Base-by-base conservation (phyloP, 2,113 vertebrate genomes). In the Leucopsar rothschildi region DNA sequence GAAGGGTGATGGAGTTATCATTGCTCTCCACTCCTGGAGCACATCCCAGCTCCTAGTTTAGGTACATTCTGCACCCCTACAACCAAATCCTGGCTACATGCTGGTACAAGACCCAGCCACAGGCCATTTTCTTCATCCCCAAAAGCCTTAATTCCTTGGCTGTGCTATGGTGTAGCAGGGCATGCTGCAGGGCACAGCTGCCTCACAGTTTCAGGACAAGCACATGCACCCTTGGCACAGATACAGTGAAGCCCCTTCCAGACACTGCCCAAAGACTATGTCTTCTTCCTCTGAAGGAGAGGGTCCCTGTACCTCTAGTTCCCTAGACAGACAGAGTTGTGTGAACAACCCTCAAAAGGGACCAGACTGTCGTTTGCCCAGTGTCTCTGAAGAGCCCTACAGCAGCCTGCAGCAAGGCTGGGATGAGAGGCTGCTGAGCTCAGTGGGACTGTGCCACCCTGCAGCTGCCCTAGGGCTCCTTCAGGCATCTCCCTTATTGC, bases 401-500 rank as follows among this genome's bases (percentile, higher is more conserved):
- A 68, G 57, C 70, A 89, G 49, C 66, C n/a, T 77, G 33, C 37
- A 82, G 2, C 29, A 12, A 57, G 49, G 40, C 14, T 76, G 73
- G 57, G 42, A 16, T 2, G 5, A 70, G 39, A 37, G 25, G 57
- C 28, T 86, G 33, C 65, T 65, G 73, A 85, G 45, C 53, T 87
- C 18, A 1, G 44, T 28, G 25, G 20, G 45, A 33, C 50, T 49
- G 37, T 87, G 73, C 68, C 82, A 52, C 37, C 44, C 81, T 57
- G 15, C 42, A 63, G 87, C 75, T 90, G 64, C 57, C 35, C 13
- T 73, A 37, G 92, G 94, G 88, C 88, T 92, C 85, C 88, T 92
- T 83, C 94, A 93, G 94, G 93, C 82, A 42, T 92, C 79, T 69
- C 78, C 91, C 78, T 88, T 81, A 86, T 68, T 86, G 82, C 82